Evolutionary conservation across 2,113 vertebrate species (phyloP).

Genomic region (Turnix velox): DNA sequence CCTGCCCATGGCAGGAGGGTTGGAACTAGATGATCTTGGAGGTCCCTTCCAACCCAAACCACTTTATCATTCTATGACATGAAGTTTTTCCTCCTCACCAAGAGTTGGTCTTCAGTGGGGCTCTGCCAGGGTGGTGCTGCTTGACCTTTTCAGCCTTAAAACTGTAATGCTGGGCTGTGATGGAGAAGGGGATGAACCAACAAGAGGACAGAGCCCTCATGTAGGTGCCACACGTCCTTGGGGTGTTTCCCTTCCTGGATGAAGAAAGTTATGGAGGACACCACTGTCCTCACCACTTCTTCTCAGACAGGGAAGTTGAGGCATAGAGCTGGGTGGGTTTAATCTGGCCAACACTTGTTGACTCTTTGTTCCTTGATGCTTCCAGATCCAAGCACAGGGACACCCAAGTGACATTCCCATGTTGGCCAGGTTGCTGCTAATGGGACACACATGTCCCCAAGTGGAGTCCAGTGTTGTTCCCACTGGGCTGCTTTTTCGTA

Average conservation of each 20-base stretch:
- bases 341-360: fast-evolving
- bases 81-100: background rate
- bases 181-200: fast-evolving
- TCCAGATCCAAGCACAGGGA: background rate
- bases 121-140: fast-evolving
- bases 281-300: fast-evolving
- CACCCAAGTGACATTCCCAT: fast-evolving
- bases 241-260: fast-evolving
- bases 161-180: background rate
- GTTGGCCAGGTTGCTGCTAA: fast-evolving
- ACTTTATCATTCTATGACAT: too few species aligned
- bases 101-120: background rate
- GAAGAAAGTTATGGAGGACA: fast-evolving
- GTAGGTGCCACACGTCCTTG: fast-evolving
- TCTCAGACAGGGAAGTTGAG: background rate
- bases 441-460: fast-evolving
- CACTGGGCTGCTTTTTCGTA: background rate
- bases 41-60: too few species aligned
- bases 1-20: too few species aligned
- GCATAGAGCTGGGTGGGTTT: background rate
- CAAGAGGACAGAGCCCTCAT: fast-evolving
- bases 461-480: fast-evolving
- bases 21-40: too few species aligned
- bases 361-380: background rate
- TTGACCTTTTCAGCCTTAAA: background rate